Evolutionary conservation across 2,797 vertebrate species (phyloP).

Genomic region (Alca torda): DNA sequence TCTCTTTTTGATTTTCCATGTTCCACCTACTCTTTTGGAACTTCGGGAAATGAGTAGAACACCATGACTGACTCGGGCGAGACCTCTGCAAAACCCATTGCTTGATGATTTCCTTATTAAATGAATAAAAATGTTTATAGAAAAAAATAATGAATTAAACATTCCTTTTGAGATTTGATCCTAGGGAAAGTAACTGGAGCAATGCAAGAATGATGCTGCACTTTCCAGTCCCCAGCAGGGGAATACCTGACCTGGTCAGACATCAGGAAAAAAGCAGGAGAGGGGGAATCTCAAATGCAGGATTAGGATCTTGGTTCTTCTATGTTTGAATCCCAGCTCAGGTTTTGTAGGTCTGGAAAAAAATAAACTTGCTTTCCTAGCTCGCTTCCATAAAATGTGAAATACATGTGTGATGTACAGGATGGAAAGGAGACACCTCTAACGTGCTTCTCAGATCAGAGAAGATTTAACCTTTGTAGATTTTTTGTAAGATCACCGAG

Average conservation of each 20-base stretch:
- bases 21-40: neutral
- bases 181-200: neutral
- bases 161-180: neutral
- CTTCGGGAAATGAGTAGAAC: neutral
- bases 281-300: neutral
- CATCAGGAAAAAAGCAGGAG: neutral
- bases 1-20: neutral
- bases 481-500: neutral
- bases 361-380: neutral
- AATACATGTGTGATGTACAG: neutral
- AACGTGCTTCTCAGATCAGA: neutral
- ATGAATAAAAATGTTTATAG: neutral
- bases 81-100: neutral
- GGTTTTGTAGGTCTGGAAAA: neutral
- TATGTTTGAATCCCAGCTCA: neutral
- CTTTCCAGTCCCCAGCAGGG: neutral
- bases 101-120: neutral
- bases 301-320: neutral
- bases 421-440: neutral
- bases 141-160: neutral
- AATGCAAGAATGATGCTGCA: neutral
- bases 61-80: neutral
- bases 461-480: neutral
- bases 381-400: neutral
- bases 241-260: neutral